Evolutionary conservation across 2,888 invertebrate genomes (phyloP).

Genomic region (Sturmia bella): DNA sequence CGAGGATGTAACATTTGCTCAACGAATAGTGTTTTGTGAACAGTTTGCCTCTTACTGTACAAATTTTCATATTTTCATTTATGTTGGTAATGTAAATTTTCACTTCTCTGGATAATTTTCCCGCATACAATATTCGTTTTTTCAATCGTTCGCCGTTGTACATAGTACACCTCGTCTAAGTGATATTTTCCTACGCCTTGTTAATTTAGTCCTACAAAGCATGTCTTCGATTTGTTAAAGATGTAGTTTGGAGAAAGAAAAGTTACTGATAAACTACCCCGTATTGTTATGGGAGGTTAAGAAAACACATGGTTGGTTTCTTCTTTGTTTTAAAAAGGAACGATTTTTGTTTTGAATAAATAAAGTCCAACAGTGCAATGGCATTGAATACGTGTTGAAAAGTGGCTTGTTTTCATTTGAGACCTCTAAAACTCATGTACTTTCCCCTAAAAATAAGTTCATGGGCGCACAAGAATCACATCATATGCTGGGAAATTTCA

Average conservation of each 20-base stretch:
- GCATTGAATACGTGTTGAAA: conserved; percentile 8
- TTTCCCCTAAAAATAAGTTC: conserved; percentile 28
- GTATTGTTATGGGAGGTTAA: conserved; percentile 39
- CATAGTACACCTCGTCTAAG: neutral
- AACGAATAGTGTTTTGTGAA: too few species aligned
- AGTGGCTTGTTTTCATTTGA: conserved; percentile 24
- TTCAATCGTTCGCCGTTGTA: conserved; percentile 4
- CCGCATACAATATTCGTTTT: too few species aligned
- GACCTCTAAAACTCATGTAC: conserved; percentile 23
- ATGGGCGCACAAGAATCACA: conserved; percentile 4
- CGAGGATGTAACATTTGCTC: too few species aligned
- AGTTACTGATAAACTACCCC: conserved; percentile 31
- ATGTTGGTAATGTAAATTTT: too few species aligned
- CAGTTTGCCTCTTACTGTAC: too few species aligned
- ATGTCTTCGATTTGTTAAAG: conserved; percentile 39
- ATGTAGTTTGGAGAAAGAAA: conserved; percentile 34
- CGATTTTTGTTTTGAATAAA: conserved; percentile 14
- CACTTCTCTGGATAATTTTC: too few species aligned
- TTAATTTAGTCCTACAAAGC: conserved; percentile 35
- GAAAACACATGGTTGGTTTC: conserved; percentile 56
- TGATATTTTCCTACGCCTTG: neutral
- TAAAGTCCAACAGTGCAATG: conserved; percentile 43
- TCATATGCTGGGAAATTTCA: conserved; percentile 21
- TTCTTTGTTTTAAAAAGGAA: conserved; percentile 16
- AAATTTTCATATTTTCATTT: too few species aligned